These are phyloP conservation scores for Hippocampus mohnikei DNA, from an alignment of 2,113 vertebrate genomes.

Conservation along the genomic window DNA sequence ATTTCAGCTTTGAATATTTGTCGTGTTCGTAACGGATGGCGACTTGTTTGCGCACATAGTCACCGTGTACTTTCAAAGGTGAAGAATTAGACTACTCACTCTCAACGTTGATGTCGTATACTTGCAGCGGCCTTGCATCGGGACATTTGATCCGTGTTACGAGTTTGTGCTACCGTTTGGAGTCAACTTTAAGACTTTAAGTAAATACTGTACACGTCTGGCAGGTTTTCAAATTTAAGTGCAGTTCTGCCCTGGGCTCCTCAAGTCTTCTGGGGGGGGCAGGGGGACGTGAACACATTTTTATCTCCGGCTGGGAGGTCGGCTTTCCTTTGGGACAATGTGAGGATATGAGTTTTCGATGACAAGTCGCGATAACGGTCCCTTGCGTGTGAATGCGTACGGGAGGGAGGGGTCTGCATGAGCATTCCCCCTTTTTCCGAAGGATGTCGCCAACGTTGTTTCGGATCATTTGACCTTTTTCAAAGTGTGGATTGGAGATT, in stretches of 20 bases:
- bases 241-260: neutral
- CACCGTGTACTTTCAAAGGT: too few relatives aligned
- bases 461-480: conserved; percentile 4
- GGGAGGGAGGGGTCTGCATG: conserved; percentile 22
- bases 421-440: neutral
- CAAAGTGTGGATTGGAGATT: neutral
- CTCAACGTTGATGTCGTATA: too few relatives aligned
- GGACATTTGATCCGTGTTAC: too few relatives aligned
- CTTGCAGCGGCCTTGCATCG: too few relatives aligned
- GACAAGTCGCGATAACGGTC: conserved; percentile 62
- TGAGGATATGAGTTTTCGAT: conserved; percentile 76
- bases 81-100: too few relatives aligned
- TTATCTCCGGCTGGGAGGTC: conserved; percentile 62
- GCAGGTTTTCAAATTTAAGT: neutral
- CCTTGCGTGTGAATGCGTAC: conserved; percentile 19
- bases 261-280: neutral
- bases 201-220: too few relatives aligned
- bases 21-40: too few relatives aligned
- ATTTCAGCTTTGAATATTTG: neutral
- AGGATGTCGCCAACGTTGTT: neutral
- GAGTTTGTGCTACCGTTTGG: too few relatives aligned
- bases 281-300: conserved; percentile 30
- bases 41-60: too few relatives aligned
- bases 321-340: conserved; percentile 73
- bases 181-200: neutral